These are phyloP conservation scores for Psittacula derbiana DNA, from an alignment of 2,797 vertebrate species.

Conservation along the genomic window DNA sequence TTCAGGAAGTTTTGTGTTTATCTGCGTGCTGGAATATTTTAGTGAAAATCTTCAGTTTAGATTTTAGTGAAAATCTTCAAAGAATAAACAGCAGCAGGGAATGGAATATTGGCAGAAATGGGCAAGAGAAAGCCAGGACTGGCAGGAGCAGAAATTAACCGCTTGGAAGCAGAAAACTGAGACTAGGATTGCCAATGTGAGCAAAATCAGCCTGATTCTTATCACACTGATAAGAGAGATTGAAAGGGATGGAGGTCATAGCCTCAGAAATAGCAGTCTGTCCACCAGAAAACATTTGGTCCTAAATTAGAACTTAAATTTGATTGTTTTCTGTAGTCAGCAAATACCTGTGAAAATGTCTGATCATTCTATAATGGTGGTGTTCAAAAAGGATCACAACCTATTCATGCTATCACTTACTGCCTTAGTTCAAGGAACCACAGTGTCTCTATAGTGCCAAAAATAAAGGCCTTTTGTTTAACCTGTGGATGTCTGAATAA, in stretches of 20 bases:
- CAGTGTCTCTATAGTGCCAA: neutral
- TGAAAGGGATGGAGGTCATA: neutral
- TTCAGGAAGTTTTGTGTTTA: neutral
- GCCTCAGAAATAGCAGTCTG: neutral
- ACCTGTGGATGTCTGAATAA: neutral
- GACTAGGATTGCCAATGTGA: neutral
- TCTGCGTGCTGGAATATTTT: neutral
- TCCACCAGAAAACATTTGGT: neutral
- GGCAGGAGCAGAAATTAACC: neutral
- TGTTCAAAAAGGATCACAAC: neutral
- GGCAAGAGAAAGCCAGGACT: neutral
- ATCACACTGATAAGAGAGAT: neutral
- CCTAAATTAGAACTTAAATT: neutral
- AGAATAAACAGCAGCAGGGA: neutral
- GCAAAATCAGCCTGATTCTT: neutral
- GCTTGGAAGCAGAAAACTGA: neutral
- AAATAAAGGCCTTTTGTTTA: neutral
- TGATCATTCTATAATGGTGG: neutral
- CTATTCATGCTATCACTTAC: neutral
- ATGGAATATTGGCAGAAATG: neutral
- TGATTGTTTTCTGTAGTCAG: neutral
- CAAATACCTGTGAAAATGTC: neutral
- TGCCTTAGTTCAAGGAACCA: neutral
- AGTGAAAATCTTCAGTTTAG: neutral
- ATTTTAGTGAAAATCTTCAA: neutral